Evolutionary conservation across 2,888 invertebrate genomes (phyloP), one percentile per base, ranked within the genome.

Genomic region (Microplitis deprimator): DNA sequence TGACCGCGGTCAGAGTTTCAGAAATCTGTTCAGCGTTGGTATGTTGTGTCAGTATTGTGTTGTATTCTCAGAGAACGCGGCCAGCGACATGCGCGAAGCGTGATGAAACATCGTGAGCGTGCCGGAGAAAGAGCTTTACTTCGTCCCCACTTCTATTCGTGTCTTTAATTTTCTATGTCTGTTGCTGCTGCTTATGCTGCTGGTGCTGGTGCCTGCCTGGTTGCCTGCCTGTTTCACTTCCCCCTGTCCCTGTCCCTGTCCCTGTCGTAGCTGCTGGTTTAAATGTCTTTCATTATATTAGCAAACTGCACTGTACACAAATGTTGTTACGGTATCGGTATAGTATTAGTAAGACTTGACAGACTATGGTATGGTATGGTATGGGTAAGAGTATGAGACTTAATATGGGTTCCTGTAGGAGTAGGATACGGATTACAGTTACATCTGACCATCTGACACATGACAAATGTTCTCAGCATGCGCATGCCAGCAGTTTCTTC

Each of bases 31-130:
- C 80, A 78, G 77, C 73, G 80, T 76, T 77, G 76, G 78, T 74
- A 70, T 50, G 50, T 13, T 50, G 50, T 50, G 10, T 50, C 50
- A 50, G 50, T 50, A 50, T 50, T 50, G 50, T 79, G 75, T 77
- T 76, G 79, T 79, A 81, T 80, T 76, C 79, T 80, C 77, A 68
- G 78, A 81, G 81, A 79, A 80, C 82, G 81, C 82, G 78, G 80
- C 79, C 80, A 81, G 81, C 76, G 79, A 79, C 72, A 79, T 79
- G 77, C 81, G 81, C 80, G 77, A 74, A 79, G 77, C 75, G 67
- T 77, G 68, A 76, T 69, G 64, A 68, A 76, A 72, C 68, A 72
- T 72, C 72, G 62, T 74, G 69, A 65, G 70, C 68, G 71, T 68
- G 76, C 50, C 77, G 62, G 79, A 80, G 80, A 79, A 80, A 77